Base-by-base conservation (phyloP, 2,888 invertebrate genomes). In the Miltochrista miniata region DNA sequence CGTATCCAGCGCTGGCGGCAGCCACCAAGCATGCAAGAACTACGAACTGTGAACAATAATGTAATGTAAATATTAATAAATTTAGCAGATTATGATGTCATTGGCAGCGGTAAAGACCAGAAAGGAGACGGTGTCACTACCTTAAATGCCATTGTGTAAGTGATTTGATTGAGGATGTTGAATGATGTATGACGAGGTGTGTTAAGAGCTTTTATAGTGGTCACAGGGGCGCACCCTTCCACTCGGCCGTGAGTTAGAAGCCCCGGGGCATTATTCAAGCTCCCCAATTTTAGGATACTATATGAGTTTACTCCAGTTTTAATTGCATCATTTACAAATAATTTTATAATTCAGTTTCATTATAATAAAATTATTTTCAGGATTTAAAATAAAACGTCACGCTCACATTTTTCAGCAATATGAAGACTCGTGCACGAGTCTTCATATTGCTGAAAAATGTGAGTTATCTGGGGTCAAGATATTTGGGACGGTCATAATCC, bases 221-320 rank as follows among this genome's bases (percentile, higher is more conserved):
- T 55, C 59, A 74, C 76, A 72, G 85, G 81, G 85, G 82, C 76
- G 81, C 83, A 88, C 88, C 90, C 90, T 90, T 90, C 90, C 90
- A 90, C 90, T 84, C 61, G 56, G 62, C 52, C 65, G 71, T 64
- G 61, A 31, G 8, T 10, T 31, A 10, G 31, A 24, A 24, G 18
- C 18, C 18, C 18, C 18, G 18, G 18, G 18, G 18, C 18, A 5
- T 24, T 24, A 5, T 24, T 24, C 18, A 4, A 24, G 18, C 18
- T 24, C 18, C 18, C 18, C 5, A 24, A 24, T 24, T 24, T 24
- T 24, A 4, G 2, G 5, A 24, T 24, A 5, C 18, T 24, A 5
- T 24, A 24, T 24, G 18, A 24, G 18, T 24, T 24, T 24, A 24
- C 18, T 24, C 18, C 5, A 24, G 18, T 24, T 24, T 24, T 24